Evolutionary conservation across 2,113 vertebrate genomes (phyloP), one percentile per base, ranked within the genome.

Genomic region (Datnioides undecimradiatus): DNA sequence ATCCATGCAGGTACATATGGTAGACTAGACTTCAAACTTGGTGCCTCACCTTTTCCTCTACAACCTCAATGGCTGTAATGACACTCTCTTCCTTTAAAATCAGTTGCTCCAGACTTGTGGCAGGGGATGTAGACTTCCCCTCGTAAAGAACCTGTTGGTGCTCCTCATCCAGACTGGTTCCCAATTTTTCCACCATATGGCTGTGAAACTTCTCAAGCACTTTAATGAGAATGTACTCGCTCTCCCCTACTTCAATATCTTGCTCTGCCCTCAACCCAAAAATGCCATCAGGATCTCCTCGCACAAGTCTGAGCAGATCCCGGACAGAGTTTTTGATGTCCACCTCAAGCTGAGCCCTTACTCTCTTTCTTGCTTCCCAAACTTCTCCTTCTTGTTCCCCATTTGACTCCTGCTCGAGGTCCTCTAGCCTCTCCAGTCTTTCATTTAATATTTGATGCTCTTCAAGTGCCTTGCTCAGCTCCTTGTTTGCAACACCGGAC

Each of bases 1-100:
- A n/a, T n/a, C n/a, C n/a, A n/a, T n/a, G n/a, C n/a, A n/a, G n/a
- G n/a, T n/a, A 29, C 8, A 46, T 7, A 13, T 52, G 3, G n/a
- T 7, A 21, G 48, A 45, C 8, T 10, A 33, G 27, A 38, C 9
- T 33, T 52, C 8, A 4, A 0, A 4, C 16, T 25, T 70, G 31
- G 1, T 34, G 34, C 0, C n/a, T 46, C 91, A 98, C 97, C 95
- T 95, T 85, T 1, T 88, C 52, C 1, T 97, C 91, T 58, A 64
- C 79, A 74, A 74, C 58, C 78, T 76, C 87, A 36, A 84, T 48
- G 23, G 77, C 86, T 58, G 27, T 49, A 0, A 83, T 73, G 52
- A 96, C 38, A 16, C 95, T 88, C 13, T 84, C 73, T 63, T 93
- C 90, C 5, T 95, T 72, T 49, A 43, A 68, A 5, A 63, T 36